These are phyloP conservation scores for Limnephilus auricula DNA, from an alignment of 2,888 invertebrate species.

Conservation along the genomic window DNA sequence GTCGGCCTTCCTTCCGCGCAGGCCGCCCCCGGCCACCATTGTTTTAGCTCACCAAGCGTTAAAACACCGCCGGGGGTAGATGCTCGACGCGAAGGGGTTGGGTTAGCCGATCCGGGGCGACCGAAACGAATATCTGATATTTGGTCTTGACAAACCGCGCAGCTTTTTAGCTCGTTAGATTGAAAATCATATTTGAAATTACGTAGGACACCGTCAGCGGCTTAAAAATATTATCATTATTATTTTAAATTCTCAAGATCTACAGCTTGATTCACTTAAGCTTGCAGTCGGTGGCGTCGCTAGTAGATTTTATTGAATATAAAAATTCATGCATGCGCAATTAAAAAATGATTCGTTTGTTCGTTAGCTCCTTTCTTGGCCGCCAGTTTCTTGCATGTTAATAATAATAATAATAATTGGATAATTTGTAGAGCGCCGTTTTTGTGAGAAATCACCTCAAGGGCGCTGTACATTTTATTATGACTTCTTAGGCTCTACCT, in stretches of 20 bases:
- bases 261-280: neutral
- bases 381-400: too few relatives aligned
- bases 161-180: neutral
- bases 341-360: too few relatives aligned
- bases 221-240: neutral
- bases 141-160: neutral
- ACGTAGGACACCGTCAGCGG: too few relatives aligned
- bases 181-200: neutral
- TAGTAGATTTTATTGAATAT: too few relatives aligned
- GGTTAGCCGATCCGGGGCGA: conserved; percentile 4
- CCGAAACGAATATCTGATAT: conserved; percentile 26
- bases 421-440: too few relatives aligned
- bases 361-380: too few relatives aligned
- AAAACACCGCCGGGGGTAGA: conserved; percentile 57
- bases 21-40: conserved; percentile 52
- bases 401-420: too few relatives aligned
- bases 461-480: too few relatives aligned
- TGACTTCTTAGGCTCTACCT: too few relatives aligned
- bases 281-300: too few relatives aligned
- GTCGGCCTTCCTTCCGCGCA: conserved; percentile 49
- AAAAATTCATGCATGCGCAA: too few relatives aligned
- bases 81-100: conserved; percentile 17
- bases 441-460: too few relatives aligned
- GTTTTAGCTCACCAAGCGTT: conserved; percentile 63
- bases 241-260: neutral